Evolutionary conservation across 2,888 invertebrate species (phyloP).

Genomic region (Caenorhabditis becei): DNA sequence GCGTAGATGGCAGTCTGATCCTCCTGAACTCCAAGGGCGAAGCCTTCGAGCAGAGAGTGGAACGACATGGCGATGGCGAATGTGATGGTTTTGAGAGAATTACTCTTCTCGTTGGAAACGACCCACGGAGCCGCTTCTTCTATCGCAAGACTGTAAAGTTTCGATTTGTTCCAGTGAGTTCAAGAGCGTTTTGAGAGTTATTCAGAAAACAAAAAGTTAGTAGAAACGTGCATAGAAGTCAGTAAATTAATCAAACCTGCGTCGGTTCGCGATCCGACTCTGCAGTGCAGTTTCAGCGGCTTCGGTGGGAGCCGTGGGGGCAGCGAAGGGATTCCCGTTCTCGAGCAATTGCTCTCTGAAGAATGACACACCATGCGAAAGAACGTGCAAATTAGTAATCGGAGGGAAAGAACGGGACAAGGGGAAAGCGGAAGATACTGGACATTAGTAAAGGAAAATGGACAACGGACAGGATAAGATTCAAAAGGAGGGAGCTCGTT

Average conservation of each 20-base stretch:
- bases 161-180: not conserved
- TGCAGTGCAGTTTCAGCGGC: too few relatives aligned
- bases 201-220: conserved; percentile 16
- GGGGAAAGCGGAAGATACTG: not conserved
- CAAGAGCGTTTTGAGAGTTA: not conserved
- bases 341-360: conserved; percentile 49
- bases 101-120: conserved; percentile 59
- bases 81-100: conserved; percentile 78
- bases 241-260: conserved; percentile 29
- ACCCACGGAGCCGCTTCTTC: conserved; percentile 59
- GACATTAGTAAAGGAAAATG: not conserved
- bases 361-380: conserved; percentile 54
- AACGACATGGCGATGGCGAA: conserved; percentile 81
- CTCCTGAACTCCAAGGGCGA: conserved; percentile 81
- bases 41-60: conserved; percentile 80
- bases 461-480: not conserved
- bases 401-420: not conserved
- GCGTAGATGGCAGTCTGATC: conserved; percentile 75
- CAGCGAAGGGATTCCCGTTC: conserved; percentile 8
- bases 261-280: conserved; percentile 5
- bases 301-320: not conserved
- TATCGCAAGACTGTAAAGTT: conserved; percentile 47
- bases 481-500: not conserved
- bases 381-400: conserved; percentile 44
- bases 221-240: conserved; percentile 34